A percentile compares a stretch with the other conserved stretches of the same genome.
phyloP scores from a whole-genome alignment of 2,797 vertebrate genomes.

The Argya squamiceps region DNA sequence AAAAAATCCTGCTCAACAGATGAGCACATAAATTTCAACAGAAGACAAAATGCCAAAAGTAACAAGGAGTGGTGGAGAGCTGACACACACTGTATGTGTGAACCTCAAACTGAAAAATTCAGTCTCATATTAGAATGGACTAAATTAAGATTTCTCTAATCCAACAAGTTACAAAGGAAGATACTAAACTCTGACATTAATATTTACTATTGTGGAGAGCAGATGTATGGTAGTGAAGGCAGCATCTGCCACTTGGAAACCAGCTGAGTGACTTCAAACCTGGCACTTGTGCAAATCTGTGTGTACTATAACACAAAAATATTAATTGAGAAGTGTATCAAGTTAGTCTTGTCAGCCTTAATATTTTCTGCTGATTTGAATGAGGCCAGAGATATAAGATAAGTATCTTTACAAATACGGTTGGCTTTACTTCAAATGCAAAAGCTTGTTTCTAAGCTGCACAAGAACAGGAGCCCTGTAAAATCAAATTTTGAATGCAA shows the following conservation, averaged over 20 bases:
- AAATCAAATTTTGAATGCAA: constrained; percentile 23
- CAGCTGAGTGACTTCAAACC: neutral
- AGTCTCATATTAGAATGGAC: neutral
- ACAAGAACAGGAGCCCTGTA: neutral
- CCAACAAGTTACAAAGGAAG: neutral
- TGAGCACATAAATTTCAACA: neutral
- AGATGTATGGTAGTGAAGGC: neutral
- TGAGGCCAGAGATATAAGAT: constrained; percentile 14
- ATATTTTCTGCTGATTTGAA: constrained; percentile 28
- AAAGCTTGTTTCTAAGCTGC: neutral
- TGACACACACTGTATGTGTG: accelerated
- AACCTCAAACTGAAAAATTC: neutral
- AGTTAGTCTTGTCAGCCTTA: constrained; percentile 22
- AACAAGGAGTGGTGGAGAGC: neutral
- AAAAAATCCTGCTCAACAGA: neutral
- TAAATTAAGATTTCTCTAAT: neutral
- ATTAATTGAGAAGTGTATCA: neutral
- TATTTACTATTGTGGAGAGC: neutral
- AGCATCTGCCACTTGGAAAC: neutral
- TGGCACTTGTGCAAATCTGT: neutral
- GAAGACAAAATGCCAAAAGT: neutral
- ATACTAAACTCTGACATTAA: neutral
- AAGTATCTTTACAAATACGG: constrained; percentile 37
- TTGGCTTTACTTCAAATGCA: constrained; percentile 27
- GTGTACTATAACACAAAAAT: neutral